Base-by-base conservation (phyloP, 2,797 vertebrate genomes). In the Chromobotia macracanthus region DNA sequence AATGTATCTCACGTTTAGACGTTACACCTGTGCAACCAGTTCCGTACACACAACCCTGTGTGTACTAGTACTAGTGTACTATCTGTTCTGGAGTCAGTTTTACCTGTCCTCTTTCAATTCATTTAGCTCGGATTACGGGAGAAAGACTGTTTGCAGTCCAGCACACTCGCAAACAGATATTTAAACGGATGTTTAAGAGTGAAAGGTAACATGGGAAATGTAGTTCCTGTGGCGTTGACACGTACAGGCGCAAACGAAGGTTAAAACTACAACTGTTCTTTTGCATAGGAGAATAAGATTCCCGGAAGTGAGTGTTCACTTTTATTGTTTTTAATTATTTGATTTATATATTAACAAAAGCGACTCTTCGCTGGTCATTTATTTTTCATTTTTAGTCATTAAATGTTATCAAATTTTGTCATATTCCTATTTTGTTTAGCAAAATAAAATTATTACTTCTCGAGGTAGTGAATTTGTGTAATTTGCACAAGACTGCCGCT, bases 31-130 rank as follows among this genome's bases (percentile, higher is more conserved):
- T 18, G 50, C 38, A 56, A 46, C 31, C 6, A 65, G 10, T 66
- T 72, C 61, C 69, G 68, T 9, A 64, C 16, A 56, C 68, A 65
- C 16, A 72, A 53, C 56, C 2, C 31, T 31, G 3, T 31, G 31
- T 46, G 63, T 6, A 3, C n/a, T n/a, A n/a, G n/a, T n/a, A n/a
- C n/a, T n/a, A 1, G 2, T 2, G 7, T 12, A 10, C 1, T 3
- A 0, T 51, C 72, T 18, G 81, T 44, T 76, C 77, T 76, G 51
- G 41, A 51, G 60, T 72, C 72, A 80, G 77, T 15, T 60, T 28
- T 11, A 44, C 44, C 5, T 66, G 41, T 31, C 2, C 0, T 16
- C 19, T 31, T 2, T 53, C 7, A 21, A 28, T 7, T 18, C 3
- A 28, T 72, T 56, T 28, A 38, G 9, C 23, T 71, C 0, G 2